Evolutionary conservation across 2,888 invertebrate species (phyloP).

Genomic region (Escarpia spicata): DNA sequence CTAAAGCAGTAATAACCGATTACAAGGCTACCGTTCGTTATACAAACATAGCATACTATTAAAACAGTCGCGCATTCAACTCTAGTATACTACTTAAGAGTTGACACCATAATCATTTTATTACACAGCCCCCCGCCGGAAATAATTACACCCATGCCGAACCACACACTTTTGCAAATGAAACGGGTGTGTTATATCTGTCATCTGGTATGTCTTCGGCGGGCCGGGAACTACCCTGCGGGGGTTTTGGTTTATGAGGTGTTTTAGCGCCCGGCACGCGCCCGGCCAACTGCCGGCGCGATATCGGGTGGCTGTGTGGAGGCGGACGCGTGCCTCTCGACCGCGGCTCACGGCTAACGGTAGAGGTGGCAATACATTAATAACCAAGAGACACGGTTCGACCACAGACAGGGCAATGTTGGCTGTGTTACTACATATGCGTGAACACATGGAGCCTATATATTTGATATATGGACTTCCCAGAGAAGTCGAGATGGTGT

Average conservation of each 20-base stretch:
- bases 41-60: too few species aligned
- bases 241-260: neutral
- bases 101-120: neutral
- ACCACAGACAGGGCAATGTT: neutral
- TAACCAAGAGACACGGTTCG: neutral
- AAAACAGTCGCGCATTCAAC: too few species aligned
- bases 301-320: neutral
- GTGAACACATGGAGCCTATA: too few species aligned
- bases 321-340: neutral
- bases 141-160: neutral
- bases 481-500: too few species aligned
- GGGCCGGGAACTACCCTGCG: neutral
- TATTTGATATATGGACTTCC: too few species aligned
- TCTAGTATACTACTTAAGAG: neutral
- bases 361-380: neutral
- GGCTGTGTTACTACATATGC: neutral
- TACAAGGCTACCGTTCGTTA: too few species aligned
- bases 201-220: neutral
- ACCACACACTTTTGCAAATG: neutral
- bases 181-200: neutral
- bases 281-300: neutral
- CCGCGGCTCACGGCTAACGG: neutral
- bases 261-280: neutral
- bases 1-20: neutral
- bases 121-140: neutral